Percentiles rank a stretch among this genome's conserved stretches.
Conservation (phyloP, 2,113 vertebrate genomes). For the Saccopteryx leptura region DNA sequence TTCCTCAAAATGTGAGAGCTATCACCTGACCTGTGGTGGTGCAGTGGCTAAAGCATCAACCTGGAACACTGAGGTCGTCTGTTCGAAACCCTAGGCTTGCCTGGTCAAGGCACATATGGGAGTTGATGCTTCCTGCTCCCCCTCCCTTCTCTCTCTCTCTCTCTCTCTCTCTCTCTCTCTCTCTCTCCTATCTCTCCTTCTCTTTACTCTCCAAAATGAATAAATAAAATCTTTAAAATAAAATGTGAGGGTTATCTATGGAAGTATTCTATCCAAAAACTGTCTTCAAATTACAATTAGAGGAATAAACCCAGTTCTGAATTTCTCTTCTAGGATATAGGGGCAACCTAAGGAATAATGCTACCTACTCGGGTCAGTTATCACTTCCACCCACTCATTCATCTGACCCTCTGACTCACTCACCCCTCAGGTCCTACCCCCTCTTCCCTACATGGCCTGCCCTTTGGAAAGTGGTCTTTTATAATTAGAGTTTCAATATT, state of each 20-base stretch:
- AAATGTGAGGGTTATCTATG: not conserved
- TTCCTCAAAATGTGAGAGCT: not conserved
- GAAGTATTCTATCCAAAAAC: not conserved
- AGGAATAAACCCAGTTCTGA: not conserved
- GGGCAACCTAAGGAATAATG: not conserved
- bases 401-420: constrained; percentile 35
- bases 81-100: no score
- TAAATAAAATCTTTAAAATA: no score
- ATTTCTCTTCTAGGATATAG: not conserved
- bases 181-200: no score
- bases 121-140: no score
- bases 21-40: not conserved
- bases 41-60: no score
- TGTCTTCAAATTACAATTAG: not conserved
- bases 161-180: no score
- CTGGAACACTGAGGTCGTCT: no score
- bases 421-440: not conserved
- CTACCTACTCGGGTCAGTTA: not conserved
- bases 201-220: no score
- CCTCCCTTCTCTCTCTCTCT: no score
- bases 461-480: constrained; percentile 68
- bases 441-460: not conserved
- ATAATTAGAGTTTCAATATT: constrained; percentile 76
- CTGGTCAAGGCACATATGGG: no score
- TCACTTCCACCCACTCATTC: not conserved